Evolutionary conservation across 2,888 invertebrate genomes (phyloP), one percentile per base, ranked within the genome.

Genomic region (Troglohyphantes excavatus): DNA sequence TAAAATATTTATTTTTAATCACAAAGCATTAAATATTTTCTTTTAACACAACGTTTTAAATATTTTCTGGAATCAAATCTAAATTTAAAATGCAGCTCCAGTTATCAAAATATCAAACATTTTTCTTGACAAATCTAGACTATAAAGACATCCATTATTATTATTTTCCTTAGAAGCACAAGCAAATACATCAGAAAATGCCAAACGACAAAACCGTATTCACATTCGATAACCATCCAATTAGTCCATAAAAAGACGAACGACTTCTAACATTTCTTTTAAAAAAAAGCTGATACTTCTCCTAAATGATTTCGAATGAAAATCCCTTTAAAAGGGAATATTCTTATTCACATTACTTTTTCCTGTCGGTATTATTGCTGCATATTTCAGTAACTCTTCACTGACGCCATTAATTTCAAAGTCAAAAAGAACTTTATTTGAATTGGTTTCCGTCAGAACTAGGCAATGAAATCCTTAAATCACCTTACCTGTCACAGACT

Each of bases 391-490:
- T 65, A 27, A 27, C 27, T 79, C 43, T 27, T 67, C n/a, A 26
- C 26, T 17, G 17, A 17, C 27, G 6, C 21, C 68, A 81, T 81
- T 81, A 81, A 81, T 81, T 68, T 81, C 53, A 7, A 11, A 67
- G 26, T 67, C 68, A 67, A 67, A 68, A 81, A 68, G 68, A 68
- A 81, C 81, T 68, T 68, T 68, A 81, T 81, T 81, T 81, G 59
- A 68, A 59, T 68, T 81, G 53, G 81, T 68, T 81, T 81, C 81
- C 68, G 81, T 81, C 81, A 81, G 46, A 81, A 81, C 29, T 43
- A 27, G 19, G 68, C 53, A 33, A 68, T 53, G 81, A 81, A 81
- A 81, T 53, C 68, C 29, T 81, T 81, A 68, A 81, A 81, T 81
- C 68, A 81, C 29, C 29, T 46, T 53, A 68, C 27, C 68, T 81